Base-by-base conservation (phyloP, 2,113 vertebrate species). In the Dendropsophus ebraccatus region DNA sequence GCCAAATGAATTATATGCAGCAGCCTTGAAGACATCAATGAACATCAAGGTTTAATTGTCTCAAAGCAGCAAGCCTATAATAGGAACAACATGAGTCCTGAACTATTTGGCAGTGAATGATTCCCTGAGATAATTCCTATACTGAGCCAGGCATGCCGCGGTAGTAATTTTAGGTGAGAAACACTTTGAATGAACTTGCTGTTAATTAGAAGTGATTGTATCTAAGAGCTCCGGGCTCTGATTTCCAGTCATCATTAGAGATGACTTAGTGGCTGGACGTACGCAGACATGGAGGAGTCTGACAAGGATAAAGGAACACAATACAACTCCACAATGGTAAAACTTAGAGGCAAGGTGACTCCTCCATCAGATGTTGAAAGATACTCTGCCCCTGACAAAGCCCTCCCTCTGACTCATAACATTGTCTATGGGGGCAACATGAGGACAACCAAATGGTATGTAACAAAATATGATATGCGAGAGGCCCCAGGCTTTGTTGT, bases 21-120 rank as follows among this genome's bases (percentile, higher is more conserved):
- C 65, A 35, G 65, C 32, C 5, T 35, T 19, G 65, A 21, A 69
- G 65, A 35, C 17, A 19, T 19, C 65, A 65, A 65, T 32, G 14
- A 35, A 35, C 76, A n/a, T 58, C 35, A 45, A 32, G 80, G 58
- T 41, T 67, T 82, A 52, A 82, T 82, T 62, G 19, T 82, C 10
- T 30, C 65, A 54, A 11, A 37, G 30, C 62, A 70, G 65, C 16
- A 28, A 23, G 47, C 45, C 81, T 70, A 19, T 37, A 82, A 82
- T 37, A 54, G 49, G 72, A 54, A 23, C 25, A 16, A 7, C 17
- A 50, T 56, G 54, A 54, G 28, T 13, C 28, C 8, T 35, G 28
- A 52, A 52, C 28, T 32, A 35, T 54, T 54, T 72, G 47, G 65
- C 28, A 72, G 21, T 70, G 21, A 82, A 52, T 11, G 62, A 37